Percentiles rank a stretch among this genome's conserved stretches.
Evolutionary conservation across 1,140 invertebrate species (phyloP).

Genomic region (Polyergus mexicanus): DNA sequence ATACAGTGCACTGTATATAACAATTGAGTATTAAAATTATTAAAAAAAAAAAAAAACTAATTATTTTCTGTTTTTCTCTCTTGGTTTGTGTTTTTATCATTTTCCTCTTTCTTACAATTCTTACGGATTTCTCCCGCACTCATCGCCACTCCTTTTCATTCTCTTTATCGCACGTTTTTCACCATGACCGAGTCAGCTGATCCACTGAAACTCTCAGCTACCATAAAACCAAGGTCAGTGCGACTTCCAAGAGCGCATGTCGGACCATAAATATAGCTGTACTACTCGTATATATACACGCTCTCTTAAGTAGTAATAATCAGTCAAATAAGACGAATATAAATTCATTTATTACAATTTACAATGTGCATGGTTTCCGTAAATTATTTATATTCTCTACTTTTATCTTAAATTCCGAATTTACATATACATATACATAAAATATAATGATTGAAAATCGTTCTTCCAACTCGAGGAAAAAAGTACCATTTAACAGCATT

Average conservation of each 20-base stretch:
- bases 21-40: not conserved
- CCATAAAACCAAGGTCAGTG: slow-evolving; percentile 78
- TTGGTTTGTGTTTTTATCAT: not conserved
- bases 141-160: not conserved
- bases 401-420: not conserved
- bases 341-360: not conserved
- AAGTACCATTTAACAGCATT: not conserved
- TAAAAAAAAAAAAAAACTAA: not conserved
- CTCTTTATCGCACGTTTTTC: not conserved
- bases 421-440: not conserved
- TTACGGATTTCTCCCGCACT: too few species aligned
- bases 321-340: not conserved
- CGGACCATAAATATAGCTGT: slow-evolving; percentile 32
- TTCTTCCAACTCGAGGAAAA: not conserved
- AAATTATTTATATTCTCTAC: not conserved
- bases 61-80: not conserved
- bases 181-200: slow-evolving; percentile 76
- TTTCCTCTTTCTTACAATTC: not conserved
- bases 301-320: not conserved
- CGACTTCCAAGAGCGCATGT: slow-evolving; percentile 46
- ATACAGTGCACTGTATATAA: too few species aligned
- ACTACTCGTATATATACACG: slow-evolving; percentile 8
- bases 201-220: slow-evolving; percentile 66
- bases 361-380: not conserved
- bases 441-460: not conserved